A percentile compares a stretch with the other conserved stretches of the same genome.
phyloP scores from a whole-genome alignment of 2,888 invertebrate genomes.

The Drosophila austrosaltans region DNA sequence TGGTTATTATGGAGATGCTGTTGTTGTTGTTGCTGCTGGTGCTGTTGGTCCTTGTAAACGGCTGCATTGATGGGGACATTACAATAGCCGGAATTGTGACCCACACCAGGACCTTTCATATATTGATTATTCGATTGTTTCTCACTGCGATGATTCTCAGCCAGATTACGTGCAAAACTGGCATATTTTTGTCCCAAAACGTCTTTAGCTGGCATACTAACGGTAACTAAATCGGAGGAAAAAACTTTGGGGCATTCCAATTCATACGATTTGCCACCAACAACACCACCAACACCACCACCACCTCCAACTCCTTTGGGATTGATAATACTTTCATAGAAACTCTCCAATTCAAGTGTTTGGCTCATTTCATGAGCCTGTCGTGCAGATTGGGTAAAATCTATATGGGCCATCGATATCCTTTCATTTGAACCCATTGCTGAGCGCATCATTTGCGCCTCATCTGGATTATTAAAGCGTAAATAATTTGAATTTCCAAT shows the following conservation, averaged over 20 bases:
- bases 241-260: conserved; percentile 90
- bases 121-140: conserved; percentile 80
- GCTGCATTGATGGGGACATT: conserved; percentile 78
- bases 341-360: conserved; percentile 74
- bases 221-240: conserved; percentile 90
- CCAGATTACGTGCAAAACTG: conserved; percentile 86
- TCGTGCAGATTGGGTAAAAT: conserved; percentile 84
- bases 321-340: conserved; percentile 80
- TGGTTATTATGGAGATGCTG: conserved; percentile 26
- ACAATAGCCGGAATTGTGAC: conserved; percentile 74
- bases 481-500: conserved; percentile 96
- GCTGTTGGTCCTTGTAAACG: conserved; percentile 68
- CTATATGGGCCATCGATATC: conserved; percentile 91
- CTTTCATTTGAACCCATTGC: conserved; percentile 88
- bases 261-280: conserved; percentile 19
- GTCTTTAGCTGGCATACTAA: conserved; percentile 92
- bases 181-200: conserved; percentile 88
- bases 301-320: conserved; percentile 32
- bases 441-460: conserved; percentile 93
- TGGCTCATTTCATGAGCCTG: conserved; percentile 44
- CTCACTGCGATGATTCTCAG: conserved; percentile 84
- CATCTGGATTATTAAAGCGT: conserved; percentile 96
- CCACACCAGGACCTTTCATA: conserved; percentile 49
- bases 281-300: not conserved
- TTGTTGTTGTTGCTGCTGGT: conserved; percentile 36